A percentile compares a stretch with the other conserved stretches of the same genome.
Conservation (phyloP, 2,113 vertebrate genomes). For the Lathamus discolor region DNA sequence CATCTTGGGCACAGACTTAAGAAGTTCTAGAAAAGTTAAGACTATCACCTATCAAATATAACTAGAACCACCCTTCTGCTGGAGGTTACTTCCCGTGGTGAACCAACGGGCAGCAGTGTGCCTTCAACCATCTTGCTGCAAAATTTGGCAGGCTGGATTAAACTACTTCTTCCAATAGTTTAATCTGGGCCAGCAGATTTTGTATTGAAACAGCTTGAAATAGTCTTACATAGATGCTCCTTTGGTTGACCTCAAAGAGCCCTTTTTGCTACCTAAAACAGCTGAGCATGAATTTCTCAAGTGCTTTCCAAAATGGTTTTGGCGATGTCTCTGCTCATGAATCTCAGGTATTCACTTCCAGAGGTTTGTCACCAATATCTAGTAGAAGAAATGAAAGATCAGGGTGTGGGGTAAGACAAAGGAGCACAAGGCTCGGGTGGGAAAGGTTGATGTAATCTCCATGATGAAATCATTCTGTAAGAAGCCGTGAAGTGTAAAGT, state of each 20-base stretch:
- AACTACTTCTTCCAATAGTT: not conserved
- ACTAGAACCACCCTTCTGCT: not conserved
- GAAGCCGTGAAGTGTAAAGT: not conserved
- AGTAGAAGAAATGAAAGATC: not conserved
- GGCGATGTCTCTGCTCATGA: not conserved
- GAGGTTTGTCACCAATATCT: not conserved
- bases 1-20: not conserved
- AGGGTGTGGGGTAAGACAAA: not conserved
- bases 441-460: not conserved
- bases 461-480: not conserved
- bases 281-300: not conserved
- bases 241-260: not conserved
- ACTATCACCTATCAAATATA: fast-evolving
- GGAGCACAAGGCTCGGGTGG: not conserved
- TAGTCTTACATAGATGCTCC: not conserved
- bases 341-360: not conserved
- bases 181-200: not conserved
- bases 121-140: not conserved
- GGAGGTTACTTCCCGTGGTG: not conserved
- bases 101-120: not conserved
- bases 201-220: not conserved
- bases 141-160: not conserved
- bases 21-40: not conserved
- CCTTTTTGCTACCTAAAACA: not conserved
- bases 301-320: not conserved